phyloP scores from a whole-genome alignment of 1,140 invertebrate species.

The Adoxophyes honmai region DNA sequence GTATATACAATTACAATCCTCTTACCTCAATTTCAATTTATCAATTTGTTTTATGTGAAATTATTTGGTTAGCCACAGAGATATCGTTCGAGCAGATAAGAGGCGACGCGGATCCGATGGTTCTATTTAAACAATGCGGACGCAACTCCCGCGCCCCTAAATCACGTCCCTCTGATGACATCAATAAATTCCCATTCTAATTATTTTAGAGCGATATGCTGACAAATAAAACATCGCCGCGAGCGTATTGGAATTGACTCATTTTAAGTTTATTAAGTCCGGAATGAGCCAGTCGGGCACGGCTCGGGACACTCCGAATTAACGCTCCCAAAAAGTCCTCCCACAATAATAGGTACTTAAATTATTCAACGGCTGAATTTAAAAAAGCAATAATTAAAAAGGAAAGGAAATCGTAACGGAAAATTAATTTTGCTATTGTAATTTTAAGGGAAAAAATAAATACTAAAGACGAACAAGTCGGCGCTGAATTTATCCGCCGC shows the following conservation, averaged over 20 bases:
- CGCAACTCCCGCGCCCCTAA: constrained; percentile 36
- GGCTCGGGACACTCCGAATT: constrained; percentile 24
- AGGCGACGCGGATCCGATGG: constrained; percentile 19
- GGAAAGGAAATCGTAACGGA: constrained; percentile 15
- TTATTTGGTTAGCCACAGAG: constrained; percentile 6
- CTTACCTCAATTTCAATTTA: too few species aligned
- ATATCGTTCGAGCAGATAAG: constrained; percentile 27
- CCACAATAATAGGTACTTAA: constrained; percentile 15
- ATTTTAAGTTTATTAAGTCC: constrained; percentile 56
- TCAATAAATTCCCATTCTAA: constrained; percentile 65
- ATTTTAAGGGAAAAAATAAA: constrained; percentile 38
- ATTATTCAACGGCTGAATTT: constrained; percentile 18
- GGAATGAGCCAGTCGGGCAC: constrained; percentile 48
- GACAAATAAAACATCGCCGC: constrained; percentile 57
- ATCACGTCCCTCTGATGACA: constrained; percentile 52
- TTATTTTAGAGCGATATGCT: constrained; percentile 59
- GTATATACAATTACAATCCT: too few species aligned
- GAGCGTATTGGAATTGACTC: constrained; percentile 52
- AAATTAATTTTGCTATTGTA: constrained; percentile 31
- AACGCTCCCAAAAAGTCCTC: constrained; percentile 19
- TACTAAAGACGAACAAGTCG: constrained; percentile 29
- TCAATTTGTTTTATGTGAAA: neutral
- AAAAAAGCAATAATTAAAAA: constrained; percentile 16
- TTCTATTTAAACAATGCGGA: constrained; percentile 40
- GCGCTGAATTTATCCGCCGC: constrained; percentile 30